Base-by-base conservation (phyloP, 92 coral and sea anemone genomes). In the Zoanthus sansibaricus region DNA sequence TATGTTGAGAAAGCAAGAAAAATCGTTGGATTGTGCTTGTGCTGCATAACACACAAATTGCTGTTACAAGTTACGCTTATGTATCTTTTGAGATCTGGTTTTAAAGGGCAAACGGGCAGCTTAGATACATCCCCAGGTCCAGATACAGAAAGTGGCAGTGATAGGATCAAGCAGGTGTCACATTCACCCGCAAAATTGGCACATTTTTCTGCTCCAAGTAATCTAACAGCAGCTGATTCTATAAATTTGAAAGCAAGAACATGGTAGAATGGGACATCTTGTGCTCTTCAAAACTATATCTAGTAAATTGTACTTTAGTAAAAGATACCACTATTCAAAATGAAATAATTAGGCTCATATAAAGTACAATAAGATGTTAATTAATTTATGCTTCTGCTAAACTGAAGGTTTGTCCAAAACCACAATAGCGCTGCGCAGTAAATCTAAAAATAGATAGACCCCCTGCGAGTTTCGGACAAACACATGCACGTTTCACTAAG, bases 121-220 rank as follows among this genome's bases (percentile, higher is more conserved):
- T 77, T 76, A 52, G 68, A 54, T 54, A 77, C 82, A 77, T 77
- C 69, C 82, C 68, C 82, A 77, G 82, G 82, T 77, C 82, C 82
- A 77, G 68, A 21, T 77, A 66, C 12, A 77, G 49, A 77, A 77
- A 77, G 82, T 77, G 82, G 30, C 68, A 77, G 68, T 51, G 69
- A 77, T 77, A 77, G 82, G 68, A 77, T 77, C 69, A 76, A 76
- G 79, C 45, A 67, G 25, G 52, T 77, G 52, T 54, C 82, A 76
- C 54, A 71, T 14, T 75, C 79, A 59, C 79, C 79, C 16, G 61
- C 80, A 76, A 76, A 51, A 76, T 76, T 44, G 66, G 46, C 80
- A 52, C 45, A 76, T 76, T 52, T 67, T 52, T 76, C 67, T 76
- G 82, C 82, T 52, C 82, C 45, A 4, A 54, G 82, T 52, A 76